A percentile compares a stretch with the other conserved stretches of the same genome.
These are phyloP conservation scores for Pseudolaguvia tuberculata DNA, from an alignment of 2,113 vertebrate species.

Conservation along the genomic window DNA sequence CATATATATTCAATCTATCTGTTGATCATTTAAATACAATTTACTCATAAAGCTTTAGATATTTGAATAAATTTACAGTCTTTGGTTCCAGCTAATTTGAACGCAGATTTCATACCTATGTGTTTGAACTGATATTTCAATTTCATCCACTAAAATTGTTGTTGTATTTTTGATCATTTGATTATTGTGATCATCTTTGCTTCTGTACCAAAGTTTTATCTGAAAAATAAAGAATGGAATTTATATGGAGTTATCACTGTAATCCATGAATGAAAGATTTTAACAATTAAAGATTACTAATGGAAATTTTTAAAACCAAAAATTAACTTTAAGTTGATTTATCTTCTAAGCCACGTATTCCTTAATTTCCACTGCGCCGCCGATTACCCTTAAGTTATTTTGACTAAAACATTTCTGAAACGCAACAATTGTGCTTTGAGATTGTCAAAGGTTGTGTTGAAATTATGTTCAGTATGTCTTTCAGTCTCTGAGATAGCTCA, in stretches of 20 bases:
- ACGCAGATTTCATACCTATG: background rate
- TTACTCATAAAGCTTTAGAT: slow-evolving; percentile 4
- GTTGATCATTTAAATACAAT: background rate
- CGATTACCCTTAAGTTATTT: too few species aligned
- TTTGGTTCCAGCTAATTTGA: background rate
- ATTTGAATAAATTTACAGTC: background rate
- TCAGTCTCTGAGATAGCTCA: too few species aligned
- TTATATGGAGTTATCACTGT: background rate
- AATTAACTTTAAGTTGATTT: too few species aligned
- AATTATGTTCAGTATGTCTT: too few species aligned
- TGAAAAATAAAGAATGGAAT: background rate
- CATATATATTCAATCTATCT: background rate
- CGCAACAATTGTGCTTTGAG: too few species aligned
- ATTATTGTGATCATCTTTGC: too few species aligned
- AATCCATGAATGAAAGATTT: background rate
- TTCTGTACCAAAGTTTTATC: background rate
- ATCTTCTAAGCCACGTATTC: too few species aligned
- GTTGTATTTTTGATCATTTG: background rate
- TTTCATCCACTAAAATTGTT: background rate
- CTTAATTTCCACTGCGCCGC: too few species aligned
- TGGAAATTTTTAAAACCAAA: too few species aligned
- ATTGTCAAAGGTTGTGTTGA: too few species aligned
- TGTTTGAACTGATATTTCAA: background rate
- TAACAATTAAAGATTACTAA: too few species aligned
- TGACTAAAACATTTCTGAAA: too few species aligned